phyloP scores from a whole-genome alignment of 2,797 vertebrate species.

The Morus bassanus region DNA sequence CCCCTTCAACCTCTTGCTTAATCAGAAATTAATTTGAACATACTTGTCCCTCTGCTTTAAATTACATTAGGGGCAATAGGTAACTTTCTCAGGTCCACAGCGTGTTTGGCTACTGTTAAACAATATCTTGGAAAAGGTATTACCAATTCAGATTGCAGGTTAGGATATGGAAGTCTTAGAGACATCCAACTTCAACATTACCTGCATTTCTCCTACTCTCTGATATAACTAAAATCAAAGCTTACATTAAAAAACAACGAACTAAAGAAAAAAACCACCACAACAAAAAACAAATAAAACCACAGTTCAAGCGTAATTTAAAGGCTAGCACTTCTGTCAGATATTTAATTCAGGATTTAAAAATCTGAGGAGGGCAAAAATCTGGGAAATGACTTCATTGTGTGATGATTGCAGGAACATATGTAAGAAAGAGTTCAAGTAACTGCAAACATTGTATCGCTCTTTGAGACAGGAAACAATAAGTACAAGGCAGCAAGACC shows the following conservation, averaged over 20 bases:
- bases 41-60: background rate
- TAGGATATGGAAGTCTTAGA: background rate
- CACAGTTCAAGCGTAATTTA: background rate
- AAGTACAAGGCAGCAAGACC: slow-evolving; percentile 8
- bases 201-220: background rate
- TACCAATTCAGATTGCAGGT: background rate
- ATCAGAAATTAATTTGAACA: background rate
- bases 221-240: background rate
- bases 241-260: background rate
- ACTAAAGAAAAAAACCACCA: background rate
- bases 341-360: background rate
- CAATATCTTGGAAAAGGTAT: background rate
- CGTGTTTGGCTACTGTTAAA: background rate
- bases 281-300: background rate
- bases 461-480: slow-evolving; percentile 33
- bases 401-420: slow-evolving; percentile 47
- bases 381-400: slow-evolving; percentile 1
- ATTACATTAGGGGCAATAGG: background rate
- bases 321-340: background rate
- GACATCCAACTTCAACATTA: background rate
- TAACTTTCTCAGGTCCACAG: background rate
- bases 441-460: slow-evolving; percentile 7
- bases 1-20: background rate
- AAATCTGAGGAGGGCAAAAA: background rate
- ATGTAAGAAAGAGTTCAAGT: slow-evolving; percentile 27